phyloP scores from a whole-genome alignment of 1,140 invertebrate genomes.

The Bombus superbus region DNA sequence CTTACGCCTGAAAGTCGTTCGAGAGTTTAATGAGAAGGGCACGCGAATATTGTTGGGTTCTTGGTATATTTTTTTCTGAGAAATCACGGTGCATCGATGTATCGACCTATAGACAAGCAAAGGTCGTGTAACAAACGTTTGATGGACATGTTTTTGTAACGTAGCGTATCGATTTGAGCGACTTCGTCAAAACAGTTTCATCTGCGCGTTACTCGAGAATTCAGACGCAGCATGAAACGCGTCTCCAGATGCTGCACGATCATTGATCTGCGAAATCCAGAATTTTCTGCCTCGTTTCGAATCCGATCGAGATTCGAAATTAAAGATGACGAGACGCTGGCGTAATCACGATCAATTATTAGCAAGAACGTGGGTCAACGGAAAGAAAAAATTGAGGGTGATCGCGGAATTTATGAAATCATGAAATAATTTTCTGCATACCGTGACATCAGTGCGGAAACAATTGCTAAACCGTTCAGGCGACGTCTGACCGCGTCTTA shows the following conservation, averaged over 20 bases:
- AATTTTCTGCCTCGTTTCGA: background rate
- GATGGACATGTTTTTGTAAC: background rate
- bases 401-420: conserved; percentile 7
- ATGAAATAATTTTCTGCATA: conserved; percentile 12
- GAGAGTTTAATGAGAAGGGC: background rate
- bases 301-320: background rate
- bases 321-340: background rate
- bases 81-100: background rate
- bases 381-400: conserved; percentile 40
- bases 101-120: background rate
- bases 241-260: background rate
- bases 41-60: background rate
- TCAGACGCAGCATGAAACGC: background rate
- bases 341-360: conserved; percentile 10
- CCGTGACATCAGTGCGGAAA: conserved; percentile 39
- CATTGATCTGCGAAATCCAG: background rate
- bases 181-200: no score
- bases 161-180: background rate
- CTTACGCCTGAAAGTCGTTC: background rate
- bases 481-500: background rate
- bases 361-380: conserved; percentile 24
- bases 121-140: background rate
- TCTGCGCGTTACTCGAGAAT: no score
- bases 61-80: background rate
- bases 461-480: conserved; percentile 11